Base-by-base conservation (phyloP, 2,797 vertebrate species). In the Platyrinchus mystaceus region DNA sequence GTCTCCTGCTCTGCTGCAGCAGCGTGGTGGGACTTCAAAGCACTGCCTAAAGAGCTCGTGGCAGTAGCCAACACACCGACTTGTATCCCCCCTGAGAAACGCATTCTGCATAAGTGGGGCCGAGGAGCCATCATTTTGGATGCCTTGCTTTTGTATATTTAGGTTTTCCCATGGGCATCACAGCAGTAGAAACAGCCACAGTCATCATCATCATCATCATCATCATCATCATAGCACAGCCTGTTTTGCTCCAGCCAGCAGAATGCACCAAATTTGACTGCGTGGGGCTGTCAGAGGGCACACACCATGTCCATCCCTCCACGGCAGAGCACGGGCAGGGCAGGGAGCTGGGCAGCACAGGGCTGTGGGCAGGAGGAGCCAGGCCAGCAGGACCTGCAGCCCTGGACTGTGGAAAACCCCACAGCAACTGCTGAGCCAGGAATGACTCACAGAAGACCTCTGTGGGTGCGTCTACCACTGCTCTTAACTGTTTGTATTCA, bases 261-360 rank as follows among this genome's bases (percentile, higher is more conserved):
- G 50, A 79, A 30, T 3, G 5, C 41, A 8, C 36, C 73, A 21
- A 24, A 7, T 32, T 74, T 6, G 4, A 22, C 20, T 15, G 28
- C 7, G 1, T 1, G 41, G 56, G 34, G 50, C 53, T 69, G 19
- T 37, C 8, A 2, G 3, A 14, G 41, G 78, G 28, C 62, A 27
- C 41, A 30, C 37, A 19, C 2, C 5, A 1, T 7, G 36, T 41
- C 52, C 47, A 70, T 59, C 62, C 36, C 46, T 44, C 32, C 1
- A 1, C n/a, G 0, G 1, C 60, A 76, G 67, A 34, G 53, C 18
- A 0, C 0, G 7, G 50, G n/a, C 67, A 36, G 56, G 63, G 43
- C 67, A 47, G 37, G 46, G 58, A 83, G 34, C 28, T 14, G 56
- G 36, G 69, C 68, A 80, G 44, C 14, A 1, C 1, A 3, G 53